Conservation (phyloP, 2,888 invertebrate species). For the Zygaena filipendulae region DNA sequence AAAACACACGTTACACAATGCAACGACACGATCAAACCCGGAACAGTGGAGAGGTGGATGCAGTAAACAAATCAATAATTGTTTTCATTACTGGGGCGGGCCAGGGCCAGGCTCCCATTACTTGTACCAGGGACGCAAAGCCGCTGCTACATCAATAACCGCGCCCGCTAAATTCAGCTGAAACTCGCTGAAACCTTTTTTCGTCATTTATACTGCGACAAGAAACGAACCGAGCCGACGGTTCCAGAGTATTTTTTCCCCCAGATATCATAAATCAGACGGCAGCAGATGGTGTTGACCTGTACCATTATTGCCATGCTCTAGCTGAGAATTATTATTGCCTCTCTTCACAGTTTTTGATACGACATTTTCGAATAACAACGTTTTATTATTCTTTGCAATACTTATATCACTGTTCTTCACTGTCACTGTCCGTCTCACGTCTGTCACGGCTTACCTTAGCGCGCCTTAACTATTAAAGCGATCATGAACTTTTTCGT, state of each 20-base stretch:
- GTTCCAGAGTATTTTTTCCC: conserved; percentile 40
- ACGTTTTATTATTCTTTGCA: conserved; percentile 23
- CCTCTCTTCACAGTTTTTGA: conserved; percentile 30
- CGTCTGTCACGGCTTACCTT: conserved; percentile 9
- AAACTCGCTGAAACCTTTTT: conserved; percentile 43
- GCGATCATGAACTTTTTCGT: no score
- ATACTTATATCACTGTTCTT: conserved; percentile 5
- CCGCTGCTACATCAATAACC: conserved; percentile 4
- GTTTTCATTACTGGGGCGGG: no score
- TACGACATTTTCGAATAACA: conserved; percentile 30
- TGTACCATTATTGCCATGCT: conserved; percentile 56
- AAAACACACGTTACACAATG: background rate
- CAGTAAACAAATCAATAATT: conserved; percentile 1
- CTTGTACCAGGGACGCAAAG: no score
- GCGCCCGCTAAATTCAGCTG: conserved; percentile 22
- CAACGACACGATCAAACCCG: background rate
- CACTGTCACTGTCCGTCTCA: conserved; percentile 9
- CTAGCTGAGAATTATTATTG: conserved; percentile 52
- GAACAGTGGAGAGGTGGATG: conserved; percentile 1
- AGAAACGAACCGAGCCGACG: conserved; percentile 34
- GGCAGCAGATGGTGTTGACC: conserved; percentile 60
- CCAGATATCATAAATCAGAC: conserved; percentile 54
- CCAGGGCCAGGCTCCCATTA: no score
- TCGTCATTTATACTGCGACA: conserved; percentile 37
- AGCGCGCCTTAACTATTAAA: no score